Percentiles rank a stretch among this genome's conserved stretches.
Conservation (phyloP, 2,888 invertebrate species). For the Drosophila mulleri region DNA sequence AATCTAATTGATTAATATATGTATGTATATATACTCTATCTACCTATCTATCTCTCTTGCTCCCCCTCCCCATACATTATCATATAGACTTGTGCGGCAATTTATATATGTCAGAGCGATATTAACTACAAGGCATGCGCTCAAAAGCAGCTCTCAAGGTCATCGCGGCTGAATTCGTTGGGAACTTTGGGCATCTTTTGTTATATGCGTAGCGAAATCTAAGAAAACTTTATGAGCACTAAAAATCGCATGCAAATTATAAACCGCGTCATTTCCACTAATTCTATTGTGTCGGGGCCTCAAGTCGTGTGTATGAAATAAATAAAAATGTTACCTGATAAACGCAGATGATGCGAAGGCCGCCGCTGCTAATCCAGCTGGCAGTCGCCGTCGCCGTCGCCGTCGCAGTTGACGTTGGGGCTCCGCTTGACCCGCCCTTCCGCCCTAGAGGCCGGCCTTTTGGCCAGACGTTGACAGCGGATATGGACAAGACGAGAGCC, state of each 20-base stretch:
- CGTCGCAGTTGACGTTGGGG: constrained; percentile 18
- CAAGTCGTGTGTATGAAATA: not conserved
- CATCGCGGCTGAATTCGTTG: constrained; percentile 18
- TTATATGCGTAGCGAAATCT: constrained; percentile 12
- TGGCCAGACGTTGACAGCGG: constrained; percentile 51
- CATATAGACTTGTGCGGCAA: not conserved
- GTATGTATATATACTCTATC: not conserved
- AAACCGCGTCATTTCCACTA: constrained; percentile 28
- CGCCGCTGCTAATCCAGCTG: constrained; percentile 26
- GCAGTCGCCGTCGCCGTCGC: constrained; percentile 1
- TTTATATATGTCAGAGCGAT: constrained; percentile 5
- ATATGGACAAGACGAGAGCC: constrained; percentile 55
- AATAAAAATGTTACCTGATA: constrained; percentile 15
- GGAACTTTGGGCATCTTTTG: constrained; percentile 18
- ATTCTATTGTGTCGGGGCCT: constrained; percentile 41
- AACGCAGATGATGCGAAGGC: constrained; percentile 48
- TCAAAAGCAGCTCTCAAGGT: constrained; percentile 26
- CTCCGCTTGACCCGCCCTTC: constrained; percentile 48
- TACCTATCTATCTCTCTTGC: not conserved
- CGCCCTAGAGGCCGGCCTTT: constrained; percentile 23
- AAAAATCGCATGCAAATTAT: constrained; percentile 44
- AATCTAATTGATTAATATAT: not conserved
- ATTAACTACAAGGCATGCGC: not conserved
- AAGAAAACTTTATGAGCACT: constrained; percentile 9
- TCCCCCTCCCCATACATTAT: not conserved